Evolutionary conservation across 2,888 invertebrate genomes (phyloP).

Genomic region (Netelia inedita): DNA sequence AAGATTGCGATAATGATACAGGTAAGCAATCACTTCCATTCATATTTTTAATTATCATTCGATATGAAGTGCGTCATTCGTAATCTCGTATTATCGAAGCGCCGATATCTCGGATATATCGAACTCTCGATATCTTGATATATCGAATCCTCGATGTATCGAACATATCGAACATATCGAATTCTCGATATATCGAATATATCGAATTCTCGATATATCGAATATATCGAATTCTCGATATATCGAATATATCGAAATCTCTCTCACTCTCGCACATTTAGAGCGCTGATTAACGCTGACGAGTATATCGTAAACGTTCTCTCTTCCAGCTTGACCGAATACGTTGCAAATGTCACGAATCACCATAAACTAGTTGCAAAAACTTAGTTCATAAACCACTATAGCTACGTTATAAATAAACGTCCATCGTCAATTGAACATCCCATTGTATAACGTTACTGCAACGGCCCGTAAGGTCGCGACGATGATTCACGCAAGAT

Average conservation of each 20-base stretch:
- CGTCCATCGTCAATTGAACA: neutral
- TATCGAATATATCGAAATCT: too few relatives aligned
- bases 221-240: too few relatives aligned
- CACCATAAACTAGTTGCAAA: too few relatives aligned
- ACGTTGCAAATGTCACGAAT: too few relatives aligned
- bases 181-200: neutral
- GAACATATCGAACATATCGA: neutral
- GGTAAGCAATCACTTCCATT: neutral
- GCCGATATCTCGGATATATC: neutral
- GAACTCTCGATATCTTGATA: neutral
- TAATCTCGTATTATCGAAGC: neutral
- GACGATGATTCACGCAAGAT: conserved; percentile 13
- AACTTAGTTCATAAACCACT: neutral
- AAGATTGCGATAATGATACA: neutral
- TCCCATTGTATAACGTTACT: neutral
- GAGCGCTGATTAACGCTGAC: too few relatives aligned
- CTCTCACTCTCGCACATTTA: too few relatives aligned
- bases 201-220: neutral
- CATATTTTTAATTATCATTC: neutral
- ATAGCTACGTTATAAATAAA: neutral
- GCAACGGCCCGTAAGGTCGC: neutral
- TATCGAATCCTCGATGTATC: neutral
- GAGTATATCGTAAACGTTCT: too few relatives aligned
- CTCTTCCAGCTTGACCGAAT: too few relatives aligned
- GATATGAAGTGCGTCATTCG: neutral